phyloP scores from a whole-genome alignment of 2,888 invertebrate species.

The Venusia cambrica region DNA sequence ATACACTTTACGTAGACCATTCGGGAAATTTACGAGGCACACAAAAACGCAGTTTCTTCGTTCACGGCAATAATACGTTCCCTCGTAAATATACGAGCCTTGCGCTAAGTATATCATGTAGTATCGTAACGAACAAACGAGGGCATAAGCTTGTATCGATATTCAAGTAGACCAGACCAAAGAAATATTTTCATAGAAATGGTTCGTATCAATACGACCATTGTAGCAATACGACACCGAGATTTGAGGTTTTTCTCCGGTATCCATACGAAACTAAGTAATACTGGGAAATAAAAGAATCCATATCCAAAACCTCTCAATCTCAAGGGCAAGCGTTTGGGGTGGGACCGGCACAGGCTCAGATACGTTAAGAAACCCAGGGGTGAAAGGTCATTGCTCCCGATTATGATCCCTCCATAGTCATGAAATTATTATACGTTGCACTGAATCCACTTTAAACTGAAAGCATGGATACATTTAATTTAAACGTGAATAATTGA shows the following conservation, averaged over 20 bases:
- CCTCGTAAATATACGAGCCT: conserved; percentile 22
- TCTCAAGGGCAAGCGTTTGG: conserved; percentile 41
- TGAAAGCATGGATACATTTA: conserved; percentile 28
- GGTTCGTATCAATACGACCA: no score
- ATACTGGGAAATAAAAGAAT: no score
- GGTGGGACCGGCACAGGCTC: conserved; percentile 41
- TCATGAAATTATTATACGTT: conserved; percentile 51
- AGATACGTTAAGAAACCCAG: conserved; percentile 57
- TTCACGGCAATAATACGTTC: conserved; percentile 23
- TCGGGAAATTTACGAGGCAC: conserved; percentile 26
- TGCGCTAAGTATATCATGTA: conserved; percentile 13
- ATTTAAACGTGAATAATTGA: conserved; percentile 26
- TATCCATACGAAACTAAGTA: no score
- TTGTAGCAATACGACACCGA: no score
- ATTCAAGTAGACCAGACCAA: no score
- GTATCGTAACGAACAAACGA: conserved; percentile 1
- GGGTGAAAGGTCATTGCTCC: conserved; percentile 69
- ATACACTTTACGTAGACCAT: conserved; percentile 24
- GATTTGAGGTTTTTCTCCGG: no score
- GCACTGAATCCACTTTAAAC: conserved; percentile 33
- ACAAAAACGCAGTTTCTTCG: conserved; percentile 30
- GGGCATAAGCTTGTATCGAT: no score
- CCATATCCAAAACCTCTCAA: conserved; percentile 34
- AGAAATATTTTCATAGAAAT: no score
- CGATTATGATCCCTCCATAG: conserved; percentile 49